A percentile compares a stretch with the other conserved stretches of the same genome.
Conservation (phyloP, 1,140 invertebrate species). For the Rhagoletis zephyria region DNA sequence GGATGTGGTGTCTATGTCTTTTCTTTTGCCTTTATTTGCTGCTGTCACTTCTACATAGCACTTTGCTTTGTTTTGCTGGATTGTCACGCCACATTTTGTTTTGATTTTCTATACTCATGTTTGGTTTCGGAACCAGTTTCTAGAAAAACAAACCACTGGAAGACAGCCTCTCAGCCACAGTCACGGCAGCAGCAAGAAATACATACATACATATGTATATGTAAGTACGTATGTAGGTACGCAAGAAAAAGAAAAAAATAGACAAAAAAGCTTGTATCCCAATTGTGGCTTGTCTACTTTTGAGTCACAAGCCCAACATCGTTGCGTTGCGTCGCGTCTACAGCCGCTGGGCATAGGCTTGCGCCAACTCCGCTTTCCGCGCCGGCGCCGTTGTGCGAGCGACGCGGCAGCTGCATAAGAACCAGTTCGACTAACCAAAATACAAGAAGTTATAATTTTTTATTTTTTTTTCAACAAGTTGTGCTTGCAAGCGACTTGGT, state of each 20-base stretch:
- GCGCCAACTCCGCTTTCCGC: not conserved
- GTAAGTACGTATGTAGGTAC: not conserved
- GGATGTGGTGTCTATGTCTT: not conserved
- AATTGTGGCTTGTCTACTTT: conserved; percentile 19
- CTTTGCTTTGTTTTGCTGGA: not conserved
- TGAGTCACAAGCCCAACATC: conserved; percentile 8
- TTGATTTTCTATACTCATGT: conserved; percentile 5
- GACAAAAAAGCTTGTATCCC: too few relatives aligned
- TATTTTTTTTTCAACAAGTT: not conserved
- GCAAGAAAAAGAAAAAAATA: not conserved
- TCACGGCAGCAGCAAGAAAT: not conserved
- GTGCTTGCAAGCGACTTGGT: not conserved
- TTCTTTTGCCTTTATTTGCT: not conserved
- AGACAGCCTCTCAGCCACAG: not conserved
- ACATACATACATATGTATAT: not conserved
- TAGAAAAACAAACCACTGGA: not conserved
- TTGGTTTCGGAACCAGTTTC: conserved; percentile 45
- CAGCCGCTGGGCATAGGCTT: conserved; percentile 26
- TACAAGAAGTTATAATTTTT: conserved; percentile 16
- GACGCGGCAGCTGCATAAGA: conserved; percentile 21
- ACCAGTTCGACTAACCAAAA: conserved; percentile 39
- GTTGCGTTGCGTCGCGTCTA: not conserved
- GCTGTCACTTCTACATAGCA: not conserved
- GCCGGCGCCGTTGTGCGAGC: not conserved
- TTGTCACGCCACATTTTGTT: not conserved